Percentiles rank a stretch among this genome's conserved stretches.
These are phyloP conservation scores for Drosophila stalkeri DNA, from an alignment of 2,888 invertebrate genomes.

Conservation along the genomic window DNA sequence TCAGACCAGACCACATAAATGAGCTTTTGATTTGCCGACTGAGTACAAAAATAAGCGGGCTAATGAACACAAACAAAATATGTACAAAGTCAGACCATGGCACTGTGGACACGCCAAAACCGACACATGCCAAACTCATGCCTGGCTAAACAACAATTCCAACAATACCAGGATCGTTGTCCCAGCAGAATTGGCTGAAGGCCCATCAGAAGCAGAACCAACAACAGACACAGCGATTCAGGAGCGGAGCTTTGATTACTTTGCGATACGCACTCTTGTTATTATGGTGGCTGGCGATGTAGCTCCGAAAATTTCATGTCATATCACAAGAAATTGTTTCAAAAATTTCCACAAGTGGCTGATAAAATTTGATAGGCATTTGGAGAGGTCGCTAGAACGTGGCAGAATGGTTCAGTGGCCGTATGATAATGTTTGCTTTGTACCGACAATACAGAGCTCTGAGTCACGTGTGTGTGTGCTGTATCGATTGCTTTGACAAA, in stretches of 20 bases:
- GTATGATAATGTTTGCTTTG: conserved; percentile 55
- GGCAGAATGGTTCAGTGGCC: conserved; percentile 26
- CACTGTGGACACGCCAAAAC: conserved; percentile 63
- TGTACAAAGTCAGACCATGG: conserved; percentile 54
- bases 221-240: conserved; percentile 29
- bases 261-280: conserved; percentile 55
- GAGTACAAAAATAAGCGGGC: conserved; percentile 47
- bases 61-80: conserved; percentile 67
- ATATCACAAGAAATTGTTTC: conserved; percentile 61
- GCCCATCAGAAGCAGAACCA: neutral
- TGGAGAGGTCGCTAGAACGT: conserved; percentile 31
- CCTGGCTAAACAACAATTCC: conserved; percentile 23
- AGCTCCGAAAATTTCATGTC: conserved; percentile 38
- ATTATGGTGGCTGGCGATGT: conserved; percentile 36
- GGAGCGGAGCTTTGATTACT: conserved; percentile 62
- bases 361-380: conserved; percentile 71
- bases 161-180: conserved; percentile 15
- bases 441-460: neutral
- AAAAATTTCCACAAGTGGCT: conserved; percentile 75
- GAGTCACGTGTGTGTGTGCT: conserved; percentile 33
- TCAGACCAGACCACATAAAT: conserved; percentile 51
- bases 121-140: conserved; percentile 56
- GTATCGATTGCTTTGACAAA: conserved; percentile 63
- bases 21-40: conserved; percentile 73
- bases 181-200: conserved; percentile 16